Conservation (phyloP, 2,888 invertebrate species). For the Catocala fraxini region DNA sequence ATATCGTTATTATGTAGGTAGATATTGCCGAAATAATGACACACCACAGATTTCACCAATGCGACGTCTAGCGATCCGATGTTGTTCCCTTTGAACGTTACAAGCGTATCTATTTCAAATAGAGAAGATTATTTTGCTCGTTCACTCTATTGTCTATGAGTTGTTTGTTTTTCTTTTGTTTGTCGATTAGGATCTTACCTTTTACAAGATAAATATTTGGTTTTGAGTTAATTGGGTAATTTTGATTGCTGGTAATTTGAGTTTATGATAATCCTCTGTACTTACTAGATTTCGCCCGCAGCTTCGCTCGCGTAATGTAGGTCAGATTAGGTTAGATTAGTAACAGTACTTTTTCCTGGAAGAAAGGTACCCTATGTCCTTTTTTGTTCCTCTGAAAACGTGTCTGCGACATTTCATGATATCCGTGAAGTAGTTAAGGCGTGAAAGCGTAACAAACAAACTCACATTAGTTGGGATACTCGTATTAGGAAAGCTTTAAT, state of each 20-base stretch:
- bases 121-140: conserved; percentile 29
- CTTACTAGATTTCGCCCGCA: too few relatives aligned
- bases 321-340: too few relatives aligned
- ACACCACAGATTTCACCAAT: conserved; percentile 13
- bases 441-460: too few relatives aligned
- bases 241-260: not conserved
- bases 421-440: too few relatives aligned
- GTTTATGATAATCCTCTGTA: too few relatives aligned
- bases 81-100: conserved; percentile 18
- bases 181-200: not conserved
- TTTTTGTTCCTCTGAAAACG: too few relatives aligned
- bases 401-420: too few relatives aligned
- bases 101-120: conserved; percentile 44
- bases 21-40: conserved; percentile 36
- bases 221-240: not conserved
- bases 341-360: too few relatives aligned
- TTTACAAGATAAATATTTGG: not conserved
- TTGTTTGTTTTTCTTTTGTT: conserved; percentile 6
- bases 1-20: conserved; percentile 19
- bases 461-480: too few relatives aligned
- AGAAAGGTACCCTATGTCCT: too few relatives aligned
- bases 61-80: conserved; percentile 5
- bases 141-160: conserved; percentile 17
- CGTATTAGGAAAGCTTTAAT: too few relatives aligned
- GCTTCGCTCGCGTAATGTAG: too few relatives aligned